Evolutionary conservation across 1,140 invertebrate species (phyloP).

Genomic region (Apis florea): DNA sequence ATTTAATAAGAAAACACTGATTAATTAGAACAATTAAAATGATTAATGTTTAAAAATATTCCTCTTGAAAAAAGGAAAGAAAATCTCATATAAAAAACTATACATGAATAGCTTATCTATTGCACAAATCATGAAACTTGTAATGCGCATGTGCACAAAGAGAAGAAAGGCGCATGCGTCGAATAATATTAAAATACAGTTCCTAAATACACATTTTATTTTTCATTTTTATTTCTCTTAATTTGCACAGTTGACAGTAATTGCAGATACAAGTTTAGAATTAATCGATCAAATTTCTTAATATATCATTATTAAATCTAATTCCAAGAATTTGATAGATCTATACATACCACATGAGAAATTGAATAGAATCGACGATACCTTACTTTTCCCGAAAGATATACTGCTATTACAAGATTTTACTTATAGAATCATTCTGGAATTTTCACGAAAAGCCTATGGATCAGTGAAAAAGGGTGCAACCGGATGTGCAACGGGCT

Average conservation of each 20-base stretch:
- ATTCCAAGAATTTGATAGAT: no score
- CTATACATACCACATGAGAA: neutral
- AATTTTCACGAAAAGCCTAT: neutral
- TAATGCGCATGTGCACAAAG: neutral
- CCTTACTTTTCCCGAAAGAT: neutral
- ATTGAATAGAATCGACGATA: neutral
- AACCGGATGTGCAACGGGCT: constrained; percentile 29
- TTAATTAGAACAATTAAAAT: no score
- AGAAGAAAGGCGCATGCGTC: neutral
- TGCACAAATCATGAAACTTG: neutral
- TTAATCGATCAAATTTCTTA: no score
- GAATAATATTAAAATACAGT: neutral
- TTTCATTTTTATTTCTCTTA: no score
- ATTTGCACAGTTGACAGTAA: no score
- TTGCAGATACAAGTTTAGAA: no score
- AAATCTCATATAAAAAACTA: neutral
- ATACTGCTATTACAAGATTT: neutral
- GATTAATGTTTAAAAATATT: no score
- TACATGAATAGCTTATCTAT: neutral
- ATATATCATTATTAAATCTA: no score
- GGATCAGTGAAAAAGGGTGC: constrained; percentile 34
- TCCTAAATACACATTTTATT: no score
- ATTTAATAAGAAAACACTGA: neutral
- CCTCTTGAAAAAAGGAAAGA: neutral
- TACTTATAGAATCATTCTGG: neutral